These are phyloP conservation scores for Enteromius thamalakanensis DNA, from an alignment of 2,797 vertebrate genomes.

Conservation along the genomic window DNA sequence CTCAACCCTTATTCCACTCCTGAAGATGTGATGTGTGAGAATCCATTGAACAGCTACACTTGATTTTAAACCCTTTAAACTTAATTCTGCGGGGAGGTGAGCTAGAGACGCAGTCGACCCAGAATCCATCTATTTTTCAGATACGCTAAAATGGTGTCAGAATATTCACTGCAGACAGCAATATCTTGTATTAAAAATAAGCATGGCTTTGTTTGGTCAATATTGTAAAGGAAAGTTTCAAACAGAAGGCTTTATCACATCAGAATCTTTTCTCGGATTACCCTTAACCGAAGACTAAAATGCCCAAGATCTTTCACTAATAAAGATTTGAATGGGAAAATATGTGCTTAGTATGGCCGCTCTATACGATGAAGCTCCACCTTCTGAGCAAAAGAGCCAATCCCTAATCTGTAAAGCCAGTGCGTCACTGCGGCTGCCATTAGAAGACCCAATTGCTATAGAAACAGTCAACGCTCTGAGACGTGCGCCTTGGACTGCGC, in stretches of 20 bases:
- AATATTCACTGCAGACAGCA: slow-evolving; percentile 2
- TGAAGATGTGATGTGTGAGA: slow-evolving; percentile 50
- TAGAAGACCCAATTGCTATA: too few species aligned
- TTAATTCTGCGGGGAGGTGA: slow-evolving; percentile 46
- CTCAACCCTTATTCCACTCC: slow-evolving; percentile 19
- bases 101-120: slow-evolving; percentile 49
- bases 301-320: too few species aligned
- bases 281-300: not conserved
- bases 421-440: too few species aligned
- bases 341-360: too few species aligned
- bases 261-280: not conserved
- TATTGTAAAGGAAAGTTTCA: not conserved
- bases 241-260: slow-evolving; percentile 2
- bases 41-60: slow-evolving; percentile 50
- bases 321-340: too few species aligned
- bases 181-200: slow-evolving; percentile 18
- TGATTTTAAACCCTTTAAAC: slow-evolving; percentile 53
- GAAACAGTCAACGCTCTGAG: too few species aligned
- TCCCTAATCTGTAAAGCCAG: too few species aligned
- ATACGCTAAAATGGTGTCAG: slow-evolving; percentile 18
- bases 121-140: slow-evolving; percentile 49
- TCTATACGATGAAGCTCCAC: too few species aligned
- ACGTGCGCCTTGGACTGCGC: too few species aligned
- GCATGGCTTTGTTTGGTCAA: slow-evolving; percentile 25
- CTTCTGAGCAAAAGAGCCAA: too few species aligned